Percentiles rank a stretch among this genome's conserved stretches.
phyloP scores from a whole-genome alignment of 2,888 invertebrate species.

The Polymixis flavicincta region DNA sequence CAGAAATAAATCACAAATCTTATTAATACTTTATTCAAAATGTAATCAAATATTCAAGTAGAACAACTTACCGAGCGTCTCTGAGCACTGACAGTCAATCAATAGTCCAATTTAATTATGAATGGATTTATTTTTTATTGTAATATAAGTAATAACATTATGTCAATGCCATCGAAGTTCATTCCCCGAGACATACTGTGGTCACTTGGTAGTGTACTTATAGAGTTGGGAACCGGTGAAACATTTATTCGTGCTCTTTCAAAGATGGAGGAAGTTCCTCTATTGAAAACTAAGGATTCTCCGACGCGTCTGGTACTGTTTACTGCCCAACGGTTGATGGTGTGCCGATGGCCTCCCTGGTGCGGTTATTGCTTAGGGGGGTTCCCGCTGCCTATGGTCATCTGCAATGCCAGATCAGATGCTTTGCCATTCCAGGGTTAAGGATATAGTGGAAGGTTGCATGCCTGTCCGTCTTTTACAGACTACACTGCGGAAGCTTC shows the following conservation, averaged over 20 bases:
- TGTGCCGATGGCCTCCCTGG: not conserved
- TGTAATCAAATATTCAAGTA: constrained; percentile 7
- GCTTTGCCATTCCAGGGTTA: not conserved
- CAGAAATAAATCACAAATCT: too few relatives aligned
- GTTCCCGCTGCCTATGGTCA: not conserved
- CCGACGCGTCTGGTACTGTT: not conserved
- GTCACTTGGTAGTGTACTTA: not conserved
- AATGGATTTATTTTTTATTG: constrained; percentile 60
- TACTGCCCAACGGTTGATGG: not conserved
- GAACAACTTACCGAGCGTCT: constrained; percentile 22
- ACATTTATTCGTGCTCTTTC: not conserved
- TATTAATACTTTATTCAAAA: too few relatives aligned
- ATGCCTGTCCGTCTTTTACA: too few relatives aligned
- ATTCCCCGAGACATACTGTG: constrained; percentile 45
- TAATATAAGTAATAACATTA: constrained; percentile 60
- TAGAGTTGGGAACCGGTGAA: not conserved
- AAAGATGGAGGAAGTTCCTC: too few relatives aligned
- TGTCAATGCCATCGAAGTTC: constrained; percentile 40
- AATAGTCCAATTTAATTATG: constrained; percentile 68
- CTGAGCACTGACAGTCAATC: constrained; percentile 58
- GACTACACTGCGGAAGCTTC: too few relatives aligned
- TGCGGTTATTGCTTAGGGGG: not conserved
- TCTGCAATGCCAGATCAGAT: too few relatives aligned
- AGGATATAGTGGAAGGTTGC: too few relatives aligned
- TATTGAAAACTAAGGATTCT: too few relatives aligned